These are phyloP conservation scores for Clepsis dumicolana DNA, from an alignment of 2,888 invertebrate species.

Conservation along the genomic window DNA sequence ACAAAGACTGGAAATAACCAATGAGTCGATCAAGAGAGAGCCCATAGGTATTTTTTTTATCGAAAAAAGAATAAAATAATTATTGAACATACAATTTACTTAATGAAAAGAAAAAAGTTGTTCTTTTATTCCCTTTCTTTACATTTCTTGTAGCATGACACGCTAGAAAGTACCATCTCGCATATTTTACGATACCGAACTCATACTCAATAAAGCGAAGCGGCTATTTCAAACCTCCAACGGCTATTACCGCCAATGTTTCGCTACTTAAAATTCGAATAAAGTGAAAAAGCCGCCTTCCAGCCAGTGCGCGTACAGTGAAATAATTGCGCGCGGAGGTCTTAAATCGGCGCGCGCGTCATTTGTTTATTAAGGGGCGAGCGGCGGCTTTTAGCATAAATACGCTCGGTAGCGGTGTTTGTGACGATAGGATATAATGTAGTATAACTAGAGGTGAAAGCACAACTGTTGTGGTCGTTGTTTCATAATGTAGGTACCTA, in stretches of 20 bases:
- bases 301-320: slow-evolving; percentile 66
- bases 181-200: slow-evolving; percentile 21
- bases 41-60: too few relatives aligned
- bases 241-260: slow-evolving; percentile 47
- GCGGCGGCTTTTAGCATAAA: slow-evolving; percentile 76
- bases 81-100: too few relatives aligned
- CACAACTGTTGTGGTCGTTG: background rate
- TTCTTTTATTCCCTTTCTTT: background rate
- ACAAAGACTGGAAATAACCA: too few relatives aligned
- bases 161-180: slow-evolving; percentile 12
- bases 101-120: background rate
- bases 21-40: too few relatives aligned
- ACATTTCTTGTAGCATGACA: background rate
- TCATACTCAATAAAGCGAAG: slow-evolving; percentile 11
- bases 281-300: slow-evolving; percentile 70
- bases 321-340: slow-evolving; percentile 77
- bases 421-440: slow-evolving; percentile 13
- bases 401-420: slow-evolving; percentile 15
- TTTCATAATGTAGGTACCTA: background rate
- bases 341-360: slow-evolving; percentile 76
- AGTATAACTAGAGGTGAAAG: slow-evolving; percentile 4
- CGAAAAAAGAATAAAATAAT: too few relatives aligned
- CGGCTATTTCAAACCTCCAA: slow-evolving; percentile 51
- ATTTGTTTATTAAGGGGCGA: slow-evolving; percentile 80
- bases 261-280: slow-evolving; percentile 67